Evolutionary conservation across 2,113 vertebrate genomes (phyloP).

Genomic region (Galbula dea): DNA sequence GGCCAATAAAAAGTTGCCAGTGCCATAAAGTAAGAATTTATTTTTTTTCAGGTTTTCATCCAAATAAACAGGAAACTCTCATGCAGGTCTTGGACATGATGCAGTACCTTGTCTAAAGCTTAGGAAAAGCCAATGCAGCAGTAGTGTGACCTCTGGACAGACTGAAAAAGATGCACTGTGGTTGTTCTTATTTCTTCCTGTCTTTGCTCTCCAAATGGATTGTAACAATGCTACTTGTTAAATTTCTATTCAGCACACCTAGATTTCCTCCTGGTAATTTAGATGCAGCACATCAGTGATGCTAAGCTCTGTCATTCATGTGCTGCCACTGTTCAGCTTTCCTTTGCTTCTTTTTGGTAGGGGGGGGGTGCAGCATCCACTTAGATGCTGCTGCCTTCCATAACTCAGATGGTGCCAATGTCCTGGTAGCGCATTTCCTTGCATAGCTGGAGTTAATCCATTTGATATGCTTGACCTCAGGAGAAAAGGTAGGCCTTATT

Average conservation of each 20-base stretch:
- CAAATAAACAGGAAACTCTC: background rate
- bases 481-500: background rate
- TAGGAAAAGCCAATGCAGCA: background rate
- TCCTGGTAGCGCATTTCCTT: background rate
- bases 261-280: background rate
- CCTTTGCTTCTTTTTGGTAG: background rate
- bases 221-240: background rate
- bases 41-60: constrained; percentile 18
- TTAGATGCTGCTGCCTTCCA: background rate
- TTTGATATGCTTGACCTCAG: background rate
- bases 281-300: background rate
- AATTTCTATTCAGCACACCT: background rate
- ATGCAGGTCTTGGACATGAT: background rate
- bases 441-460: background rate
- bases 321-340: background rate
- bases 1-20: background rate
- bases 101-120: background rate
- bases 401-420: rapidly evolving
- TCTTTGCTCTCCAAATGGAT: background rate
- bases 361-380: background rate
- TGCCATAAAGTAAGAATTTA: background rate
- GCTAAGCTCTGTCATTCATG: background rate
- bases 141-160: background rate
- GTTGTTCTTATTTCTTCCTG: background rate
- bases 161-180: background rate